phyloP scores from a whole-genome alignment of 92 coral and sea anemone species.

The Galaxea fascicularis region DNA sequence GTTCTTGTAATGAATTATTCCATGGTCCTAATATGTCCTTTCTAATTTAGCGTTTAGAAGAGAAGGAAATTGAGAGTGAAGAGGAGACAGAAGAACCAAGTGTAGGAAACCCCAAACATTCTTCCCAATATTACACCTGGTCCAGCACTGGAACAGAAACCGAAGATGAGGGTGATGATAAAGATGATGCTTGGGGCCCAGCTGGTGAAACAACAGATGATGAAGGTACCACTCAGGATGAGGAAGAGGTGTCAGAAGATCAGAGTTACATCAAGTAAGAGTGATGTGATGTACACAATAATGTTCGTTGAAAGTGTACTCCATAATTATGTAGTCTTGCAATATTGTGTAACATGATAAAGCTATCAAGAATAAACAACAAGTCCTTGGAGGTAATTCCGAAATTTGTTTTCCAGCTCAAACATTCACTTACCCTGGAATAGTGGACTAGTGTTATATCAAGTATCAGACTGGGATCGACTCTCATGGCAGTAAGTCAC shows the following conservation, averaged over 20 bases:
- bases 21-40: neutral
- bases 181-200: constrained; percentile 15
- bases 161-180: constrained; percentile 8
- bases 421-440: too few relatives aligned
- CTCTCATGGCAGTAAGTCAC: too few relatives aligned
- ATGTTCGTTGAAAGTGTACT: too few relatives aligned
- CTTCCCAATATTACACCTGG: constrained; percentile 15
- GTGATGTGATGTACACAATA: neutral
- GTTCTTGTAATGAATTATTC: too few relatives aligned
- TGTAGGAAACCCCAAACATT: neutral
- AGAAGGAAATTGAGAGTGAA: constrained; percentile 10
- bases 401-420: too few relatives aligned
- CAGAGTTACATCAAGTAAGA: constrained; percentile 2
- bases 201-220: neutral
- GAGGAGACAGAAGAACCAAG: neutral
- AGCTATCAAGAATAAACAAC: too few relatives aligned
- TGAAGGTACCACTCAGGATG: neutral
- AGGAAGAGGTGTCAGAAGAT: neutral
- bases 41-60: constrained; percentile 3
- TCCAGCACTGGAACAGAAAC: constrained; percentile 39
- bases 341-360: too few relatives aligned
- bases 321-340: too few relatives aligned
- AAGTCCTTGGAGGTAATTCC: too few relatives aligned
- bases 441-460: too few relatives aligned
- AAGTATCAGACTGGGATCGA: too few relatives aligned